phyloP scores from a whole-genome alignment of 30 jellyfish, hydroid and myxozoan genomes.

The Clytia hemisphaerica region DNA sequence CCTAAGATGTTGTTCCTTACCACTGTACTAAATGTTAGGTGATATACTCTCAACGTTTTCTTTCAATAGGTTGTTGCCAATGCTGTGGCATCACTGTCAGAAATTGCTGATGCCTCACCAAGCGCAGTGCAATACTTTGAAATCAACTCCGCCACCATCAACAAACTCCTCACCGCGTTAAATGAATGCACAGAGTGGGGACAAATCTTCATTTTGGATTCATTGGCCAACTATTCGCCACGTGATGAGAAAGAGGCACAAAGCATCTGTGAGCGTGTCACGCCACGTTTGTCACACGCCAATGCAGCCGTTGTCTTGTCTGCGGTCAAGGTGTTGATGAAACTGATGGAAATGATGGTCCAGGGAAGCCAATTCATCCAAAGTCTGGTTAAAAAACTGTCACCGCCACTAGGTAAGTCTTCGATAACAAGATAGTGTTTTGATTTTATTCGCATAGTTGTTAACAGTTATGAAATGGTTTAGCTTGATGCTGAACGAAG shows the following conservation, averaged over 20 bases:
- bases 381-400: slow-evolving; percentile 58
- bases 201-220: slow-evolving; percentile 87
- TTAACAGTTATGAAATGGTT: no score
- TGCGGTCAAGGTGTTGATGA: slow-evolving; percentile 97
- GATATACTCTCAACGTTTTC: no score
- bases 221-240: slow-evolving; percentile 85
- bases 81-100: slow-evolving; percentile 97
- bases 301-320: slow-evolving; percentile 99
- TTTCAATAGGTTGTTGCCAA: slow-evolving; percentile 81
- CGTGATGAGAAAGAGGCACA: slow-evolving; percentile 94
- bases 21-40: not conserved
- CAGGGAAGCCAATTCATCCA: slow-evolving; percentile 62
- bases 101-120: slow-evolving; percentile 82
- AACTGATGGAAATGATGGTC: slow-evolving; percentile 88
- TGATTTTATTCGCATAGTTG: no score
- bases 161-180: slow-evolving; percentile 80
- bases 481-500: no score
- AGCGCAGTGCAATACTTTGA: slow-evolving; percentile 76
- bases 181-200: slow-evolving; percentile 99
- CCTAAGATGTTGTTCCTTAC: not conserved
- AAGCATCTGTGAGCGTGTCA: slow-evolving; percentile 92
- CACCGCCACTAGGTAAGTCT: slow-evolving; percentile 94
- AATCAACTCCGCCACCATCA: slow-evolving; percentile 78
- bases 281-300: slow-evolving; percentile 97
- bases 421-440: no score